A percentile compares a stretch with the other conserved stretches of the same genome.
Conservation (phyloP, 2,888 invertebrate species). For the Meteorus cinctellus region DNA sequence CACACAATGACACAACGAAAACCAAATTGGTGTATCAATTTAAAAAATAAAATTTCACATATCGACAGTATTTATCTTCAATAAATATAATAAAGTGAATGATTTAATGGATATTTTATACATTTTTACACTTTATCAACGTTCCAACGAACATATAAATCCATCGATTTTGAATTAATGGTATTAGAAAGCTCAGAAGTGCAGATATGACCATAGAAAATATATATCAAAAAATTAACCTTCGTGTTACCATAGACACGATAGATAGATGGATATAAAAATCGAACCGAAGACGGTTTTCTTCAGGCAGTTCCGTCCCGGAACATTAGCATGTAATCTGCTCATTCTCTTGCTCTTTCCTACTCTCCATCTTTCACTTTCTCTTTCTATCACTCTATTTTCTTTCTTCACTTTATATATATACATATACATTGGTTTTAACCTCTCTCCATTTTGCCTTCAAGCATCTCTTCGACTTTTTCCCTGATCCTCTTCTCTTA, state of each 20-base stretch:
- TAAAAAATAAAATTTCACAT: too few relatives aligned
- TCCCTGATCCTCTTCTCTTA: constrained; percentile 24
- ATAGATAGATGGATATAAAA: constrained; percentile 14
- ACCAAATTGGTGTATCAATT: too few relatives aligned
- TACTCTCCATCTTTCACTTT: constrained; percentile 42
- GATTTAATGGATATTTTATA: background rate
- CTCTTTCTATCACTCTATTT: constrained; percentile 17
- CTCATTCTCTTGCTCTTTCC: constrained; percentile 48
- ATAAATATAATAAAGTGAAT: too few relatives aligned
- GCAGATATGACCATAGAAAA: constrained; percentile 16
- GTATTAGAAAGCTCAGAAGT: constrained; percentile 31
- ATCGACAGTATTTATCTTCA: too few relatives aligned
- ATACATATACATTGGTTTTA: constrained; percentile 9
- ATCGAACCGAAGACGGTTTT: constrained; percentile 34
- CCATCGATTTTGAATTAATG: constrained; percentile 35
- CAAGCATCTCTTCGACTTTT: constrained; percentile 27
- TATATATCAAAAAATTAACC: constrained; percentile 37
- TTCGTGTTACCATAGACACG: constrained; percentile 25
- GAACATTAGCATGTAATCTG: constrained; percentile 46
- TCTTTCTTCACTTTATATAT: constrained; percentile 27
- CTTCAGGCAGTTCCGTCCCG: constrained; percentile 24
- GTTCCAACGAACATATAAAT: constrained; percentile 33
- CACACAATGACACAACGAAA: too few relatives aligned
- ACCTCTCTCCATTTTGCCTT: constrained; percentile 1
- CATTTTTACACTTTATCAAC: constrained; percentile 23